Evolutionary conservation across 2,888 invertebrate species (phyloP), one percentile per base, ranked within the genome.

Genomic region (Oithona nana): DNA sequence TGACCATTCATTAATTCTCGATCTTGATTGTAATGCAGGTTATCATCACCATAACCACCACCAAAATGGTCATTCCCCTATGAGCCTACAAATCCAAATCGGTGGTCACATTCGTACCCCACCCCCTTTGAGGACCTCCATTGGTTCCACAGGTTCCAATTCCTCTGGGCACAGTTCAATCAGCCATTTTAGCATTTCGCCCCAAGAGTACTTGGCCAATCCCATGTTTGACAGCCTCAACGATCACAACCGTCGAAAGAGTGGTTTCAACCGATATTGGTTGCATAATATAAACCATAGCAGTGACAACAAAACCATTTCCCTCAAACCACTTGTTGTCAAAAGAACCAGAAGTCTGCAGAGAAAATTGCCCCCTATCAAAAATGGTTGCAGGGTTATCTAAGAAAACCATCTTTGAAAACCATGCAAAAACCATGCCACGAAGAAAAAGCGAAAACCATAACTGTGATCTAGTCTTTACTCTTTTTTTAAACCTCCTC

Each of bases 181-280:
- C 8, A 39, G 39, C 39, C 39, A 39, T 39, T 39, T 39, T 16
- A 11, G 8, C 39, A 39, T 39, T 16, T 39, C 59, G 24, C 59
- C 59, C 22, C 59, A 59, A 50, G 59, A 59, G 8, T 59, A 59
- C 28, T 50, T 59, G 49, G 29, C 24, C 29, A 59, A 59, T 28
- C 59, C 59, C 2, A 59, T 59, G 59, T 59, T 59, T 28, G 50
- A 59, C 49, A 48, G 48, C 20, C 50, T 59, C 22, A 39, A 59
- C 28, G 24, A 59, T 26, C 22, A 50, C n/a, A 59, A 49, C 26
- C 22, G 50, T 13, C n/a, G n/a, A n/a, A n/a, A n/a, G n/a, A n/a
- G n/a, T n/a, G n/a, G n/a, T n/a, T n/a, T n/a, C n/a, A n/a, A n/a
- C n/a, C n/a, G n/a, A n/a, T n/a, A n/a, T n/a, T n/a, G n/a, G n/a